Base-by-base conservation (phyloP, 2,888 invertebrate genomes). In the Aporophyla lueneburgensis region DNA sequence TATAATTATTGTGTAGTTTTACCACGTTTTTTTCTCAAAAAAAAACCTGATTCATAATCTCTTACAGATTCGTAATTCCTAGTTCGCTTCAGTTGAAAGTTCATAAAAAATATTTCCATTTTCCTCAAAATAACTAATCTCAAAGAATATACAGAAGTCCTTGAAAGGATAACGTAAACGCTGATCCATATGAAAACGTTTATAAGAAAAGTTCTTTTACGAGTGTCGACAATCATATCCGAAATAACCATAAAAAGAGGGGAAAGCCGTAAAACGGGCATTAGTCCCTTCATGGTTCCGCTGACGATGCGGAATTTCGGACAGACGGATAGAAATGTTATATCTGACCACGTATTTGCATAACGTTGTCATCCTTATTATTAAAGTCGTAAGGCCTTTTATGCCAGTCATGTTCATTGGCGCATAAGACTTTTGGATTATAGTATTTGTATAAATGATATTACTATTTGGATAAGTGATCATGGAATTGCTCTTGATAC, bases 221-320 rank as follows among this genome's bases (percentile, higher is more conserved):
- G 94, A 93, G 91, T 91, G 93, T 89, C 92, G 93, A 93, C 94
- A 94, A 95, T 94, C 92, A 94, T 95, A 94, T 93, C 91, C 91
- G 91, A 93, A 93, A 93, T 93, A 93, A 91, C 91, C 93, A 92
- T 95, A 94, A 95, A 95, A 94, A 93, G 81, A 74, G 92, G 94
- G 92, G 91, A 91, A 89, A 89, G 91, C 92, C 94, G 92, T 95
- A 95, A 95, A 95, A 92, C 90, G 92, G 89, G 90, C 94, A 94
- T 95, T 95, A 94, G 94, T 92, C 93, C 93, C 93, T 92, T 90
- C 90, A 89, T 89, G 90, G 91, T 92, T 90, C 88, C 90, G 93
- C 93, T 92, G 93, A 93, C 92, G 90, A 78, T 87, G 92, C 92
- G 88, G 89, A 90, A 90, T 88, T 88, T 91, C 88, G 87, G 87